phyloP scores from a whole-genome alignment of 1,140 invertebrate genomes.

The Drosophila repleta region DNA sequence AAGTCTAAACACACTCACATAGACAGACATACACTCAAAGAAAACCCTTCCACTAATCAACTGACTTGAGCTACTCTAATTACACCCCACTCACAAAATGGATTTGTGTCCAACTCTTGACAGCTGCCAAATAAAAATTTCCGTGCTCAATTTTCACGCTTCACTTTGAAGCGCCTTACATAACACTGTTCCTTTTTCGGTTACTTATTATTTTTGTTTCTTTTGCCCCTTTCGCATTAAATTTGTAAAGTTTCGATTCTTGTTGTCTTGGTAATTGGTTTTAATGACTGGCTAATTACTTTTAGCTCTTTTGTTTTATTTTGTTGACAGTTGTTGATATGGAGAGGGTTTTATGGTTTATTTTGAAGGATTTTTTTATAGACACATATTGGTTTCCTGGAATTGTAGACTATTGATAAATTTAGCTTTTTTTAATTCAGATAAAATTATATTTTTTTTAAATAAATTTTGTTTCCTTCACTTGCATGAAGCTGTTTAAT shows the following conservation, averaged over 20 bases:
- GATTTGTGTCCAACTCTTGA: constrained; percentile 24
- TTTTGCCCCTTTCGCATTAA: not conserved
- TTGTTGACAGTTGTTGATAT: not conserved
- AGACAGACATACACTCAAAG: not conserved
- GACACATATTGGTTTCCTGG: no score
- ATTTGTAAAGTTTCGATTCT: constrained; percentile 6
- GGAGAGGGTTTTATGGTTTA: not conserved
- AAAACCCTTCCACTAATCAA: constrained; percentile 28
- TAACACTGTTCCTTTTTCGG: constrained; percentile 54
- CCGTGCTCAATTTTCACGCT: not conserved
- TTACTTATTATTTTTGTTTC: constrained; percentile 61
- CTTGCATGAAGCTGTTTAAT: not conserved
- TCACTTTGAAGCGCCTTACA: not conserved
- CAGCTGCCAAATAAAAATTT: constrained; percentile 29
- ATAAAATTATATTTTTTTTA: no score
- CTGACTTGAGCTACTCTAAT: constrained; percentile 22
- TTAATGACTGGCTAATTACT: constrained; percentile 41
- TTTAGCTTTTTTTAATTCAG: no score
- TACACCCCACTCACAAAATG: not conserved
- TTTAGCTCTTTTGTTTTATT: constrained; percentile 12
- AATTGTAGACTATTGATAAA: no score
- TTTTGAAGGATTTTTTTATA: not conserved
- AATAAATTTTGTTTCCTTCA: no score
- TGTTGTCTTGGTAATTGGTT: constrained; percentile 32
- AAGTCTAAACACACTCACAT: constrained; percentile 46